Conservation (phyloP, 2,797 vertebrate genomes). For the Onychomys arenicola region DNA sequence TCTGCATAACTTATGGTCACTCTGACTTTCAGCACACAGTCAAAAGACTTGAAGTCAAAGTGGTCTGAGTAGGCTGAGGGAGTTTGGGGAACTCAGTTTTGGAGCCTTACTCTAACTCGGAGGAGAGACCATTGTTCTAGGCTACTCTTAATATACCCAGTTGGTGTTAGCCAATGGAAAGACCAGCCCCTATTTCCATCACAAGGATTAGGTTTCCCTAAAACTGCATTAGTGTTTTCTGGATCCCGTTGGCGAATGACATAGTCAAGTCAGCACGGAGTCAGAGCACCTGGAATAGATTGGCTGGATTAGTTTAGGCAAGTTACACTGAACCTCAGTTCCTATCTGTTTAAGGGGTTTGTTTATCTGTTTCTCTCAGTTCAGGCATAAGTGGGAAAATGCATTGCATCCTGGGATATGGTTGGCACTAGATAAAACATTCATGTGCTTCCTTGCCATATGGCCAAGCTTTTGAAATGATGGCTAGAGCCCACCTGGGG, state of each 20-base stretch:
- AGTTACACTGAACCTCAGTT: not conserved
- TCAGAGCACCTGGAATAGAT: conserved; percentile 15
- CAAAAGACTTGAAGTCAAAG: not conserved
- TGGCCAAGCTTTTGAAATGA: conserved; percentile 34
- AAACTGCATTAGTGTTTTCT: not conserved
- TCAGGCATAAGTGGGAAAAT: not conserved
- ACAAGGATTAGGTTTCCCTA: not conserved
- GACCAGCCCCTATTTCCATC: not conserved
- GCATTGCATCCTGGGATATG: conserved; percentile 7
- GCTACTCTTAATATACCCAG: not conserved
- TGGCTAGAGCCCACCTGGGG: not conserved
- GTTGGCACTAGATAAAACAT: conserved; percentile 46
- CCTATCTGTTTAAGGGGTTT: not conserved
- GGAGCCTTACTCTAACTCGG: not conserved
- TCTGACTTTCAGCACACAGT: not conserved
- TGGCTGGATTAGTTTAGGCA: not conserved
- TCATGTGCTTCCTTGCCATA: conserved; percentile 6
- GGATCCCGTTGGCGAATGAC: not conserved
- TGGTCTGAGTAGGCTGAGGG: not conserved
- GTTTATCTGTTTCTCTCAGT: not conserved
- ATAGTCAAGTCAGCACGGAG: not conserved
- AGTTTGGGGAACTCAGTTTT: not conserved
- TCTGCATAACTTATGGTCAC: not conserved
- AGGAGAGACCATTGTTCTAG: not conserved
- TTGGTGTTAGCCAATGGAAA: not conserved